Evolutionary conservation across 2,113 vertebrate species (phyloP), one percentile per base, ranked within the genome.

Genomic region (Corvus moneduloides): DNA sequence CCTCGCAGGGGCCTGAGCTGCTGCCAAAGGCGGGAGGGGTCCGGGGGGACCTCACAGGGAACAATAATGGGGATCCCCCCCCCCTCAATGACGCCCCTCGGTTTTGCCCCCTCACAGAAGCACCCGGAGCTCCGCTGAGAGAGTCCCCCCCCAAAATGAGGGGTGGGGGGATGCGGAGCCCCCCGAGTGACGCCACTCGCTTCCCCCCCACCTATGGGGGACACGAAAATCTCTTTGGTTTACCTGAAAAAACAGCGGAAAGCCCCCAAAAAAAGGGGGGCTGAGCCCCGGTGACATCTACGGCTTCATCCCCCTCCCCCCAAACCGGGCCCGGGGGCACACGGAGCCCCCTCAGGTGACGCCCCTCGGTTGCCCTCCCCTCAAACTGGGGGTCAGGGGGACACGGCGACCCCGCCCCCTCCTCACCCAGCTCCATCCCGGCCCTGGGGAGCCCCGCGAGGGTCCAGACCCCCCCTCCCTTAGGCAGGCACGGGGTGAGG

Each of bases 221-320:
- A 12, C 35, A 13, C 7, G 24, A 12, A 37, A 37, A 62, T 5
- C 59, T 4, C 16, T 11, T 27, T 6, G 24, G 4, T 12, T 18
- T 1, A 3, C 24, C 24, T 24, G 23, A 17, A 37, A 61, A 26
- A 10, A 24, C 0, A 24, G 10, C 10, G 16, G 2, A 16, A 37
- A 26, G 2, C 16, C 3, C 26, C 8, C 26, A 9, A 39, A 39
- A 39, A 58, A 58, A 52, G 4, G 1, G 21, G 9, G 7, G 33
- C 10, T 6, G 52, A 54, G 28, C 16, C 8, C 11, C 2, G 26
- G 5, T 19, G 11, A 6, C 26, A 19, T 2, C 37, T 6, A 3
- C 23, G 2, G 35, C 35, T 39, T 13, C 24, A 13, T 6, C 4
- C 2, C 3, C 59, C 4, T 2, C 4, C 2, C 59, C 11, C 16